A percentile compares a stretch with the other conserved stretches of the same genome.
Conservation (phyloP, 2,888 invertebrate genomes). For the Dynastes grantii region DNA sequence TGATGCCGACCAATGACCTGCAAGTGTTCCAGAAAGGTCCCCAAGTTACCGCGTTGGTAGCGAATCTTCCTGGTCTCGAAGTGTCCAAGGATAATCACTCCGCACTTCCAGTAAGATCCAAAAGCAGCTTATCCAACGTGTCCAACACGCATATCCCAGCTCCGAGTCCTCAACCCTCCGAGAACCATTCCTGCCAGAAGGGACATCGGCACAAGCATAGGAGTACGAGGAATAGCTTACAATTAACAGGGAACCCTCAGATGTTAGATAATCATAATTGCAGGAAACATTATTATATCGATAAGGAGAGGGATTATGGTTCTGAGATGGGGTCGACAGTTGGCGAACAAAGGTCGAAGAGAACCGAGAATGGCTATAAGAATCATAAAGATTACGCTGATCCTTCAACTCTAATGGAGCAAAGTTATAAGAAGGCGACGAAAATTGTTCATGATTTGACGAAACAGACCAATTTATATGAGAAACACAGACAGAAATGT, state of each 20-base stretch:
- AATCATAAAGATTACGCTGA: slow-evolving; percentile 55
- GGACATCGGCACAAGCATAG: slow-evolving; percentile 64
- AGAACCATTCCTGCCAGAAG: slow-evolving; percentile 63
- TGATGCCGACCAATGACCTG: slow-evolving; percentile 53
- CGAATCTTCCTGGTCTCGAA: slow-evolving; percentile 76
- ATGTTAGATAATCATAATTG: slow-evolving; percentile 72
- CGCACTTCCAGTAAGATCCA: slow-evolving; percentile 72
- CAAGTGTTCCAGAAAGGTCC: slow-evolving; percentile 85
- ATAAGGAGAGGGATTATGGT: slow-evolving; percentile 72
- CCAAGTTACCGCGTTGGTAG: slow-evolving; percentile 83
- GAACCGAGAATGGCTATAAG: slow-evolving; percentile 57
- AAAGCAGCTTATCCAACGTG: slow-evolving; percentile 72
- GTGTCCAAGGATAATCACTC: slow-evolving; percentile 66
- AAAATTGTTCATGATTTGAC: slow-evolving; percentile 69
- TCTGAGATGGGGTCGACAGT: slow-evolving; percentile 75
- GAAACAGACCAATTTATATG: slow-evolving; percentile 63
- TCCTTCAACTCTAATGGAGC: slow-evolving; percentile 63
- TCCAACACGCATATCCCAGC: slow-evolving; percentile 72
- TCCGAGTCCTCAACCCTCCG: slow-evolving; percentile 61
- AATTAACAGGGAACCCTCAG: slow-evolving; percentile 72
- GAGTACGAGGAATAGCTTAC: slow-evolving; percentile 64
- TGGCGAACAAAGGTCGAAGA: slow-evolving; percentile 64
- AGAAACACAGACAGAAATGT: slow-evolving; percentile 68
- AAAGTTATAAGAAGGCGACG: slow-evolving; percentile 68
- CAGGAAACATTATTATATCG: slow-evolving; percentile 67